phyloP scores from a whole-genome alignment of 2,888 invertebrate species.

The Peribatodes rhomboidaria region DNA sequence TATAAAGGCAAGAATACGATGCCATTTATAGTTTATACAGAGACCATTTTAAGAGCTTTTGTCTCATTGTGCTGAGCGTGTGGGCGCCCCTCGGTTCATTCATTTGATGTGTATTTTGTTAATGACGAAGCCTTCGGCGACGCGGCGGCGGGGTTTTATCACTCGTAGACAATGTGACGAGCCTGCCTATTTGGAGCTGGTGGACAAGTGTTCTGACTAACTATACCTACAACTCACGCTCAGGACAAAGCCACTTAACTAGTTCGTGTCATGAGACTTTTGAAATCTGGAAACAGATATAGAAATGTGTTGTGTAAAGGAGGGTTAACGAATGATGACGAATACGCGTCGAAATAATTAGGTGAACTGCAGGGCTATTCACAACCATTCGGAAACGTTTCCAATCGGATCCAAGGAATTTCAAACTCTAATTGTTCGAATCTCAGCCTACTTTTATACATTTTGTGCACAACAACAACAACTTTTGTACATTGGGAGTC shows the following conservation, averaged over 20 bases:
- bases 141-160: conserved; percentile 60
- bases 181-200: conserved; percentile 43
- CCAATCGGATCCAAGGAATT: too few relatives aligned
- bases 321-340: conserved; percentile 3
- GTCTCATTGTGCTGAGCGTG: conserved; percentile 71
- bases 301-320: neutral
- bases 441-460: too few relatives aligned
- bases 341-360: neutral
- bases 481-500: too few relatives aligned
- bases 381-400: too few relatives aligned
- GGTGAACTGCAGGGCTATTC: too few relatives aligned
- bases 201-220: conserved; percentile 31
- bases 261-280: neutral
- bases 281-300: neutral
- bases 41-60: conserved; percentile 70
- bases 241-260: conserved; percentile 8
- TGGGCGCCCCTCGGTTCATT: conserved; percentile 80
- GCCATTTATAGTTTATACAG: conserved; percentile 58
- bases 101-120: conserved; percentile 75
- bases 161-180: conserved; percentile 53
- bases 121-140: conserved; percentile 71
- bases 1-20: conserved; percentile 52
- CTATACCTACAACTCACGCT: conserved; percentile 13
- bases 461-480: too few relatives aligned
- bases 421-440: too few relatives aligned